Evolutionary conservation across 2,797 vertebrate species (phyloP), one percentile per base, ranked within the genome.

Genomic region (Phoebastria nigripes): DNA sequence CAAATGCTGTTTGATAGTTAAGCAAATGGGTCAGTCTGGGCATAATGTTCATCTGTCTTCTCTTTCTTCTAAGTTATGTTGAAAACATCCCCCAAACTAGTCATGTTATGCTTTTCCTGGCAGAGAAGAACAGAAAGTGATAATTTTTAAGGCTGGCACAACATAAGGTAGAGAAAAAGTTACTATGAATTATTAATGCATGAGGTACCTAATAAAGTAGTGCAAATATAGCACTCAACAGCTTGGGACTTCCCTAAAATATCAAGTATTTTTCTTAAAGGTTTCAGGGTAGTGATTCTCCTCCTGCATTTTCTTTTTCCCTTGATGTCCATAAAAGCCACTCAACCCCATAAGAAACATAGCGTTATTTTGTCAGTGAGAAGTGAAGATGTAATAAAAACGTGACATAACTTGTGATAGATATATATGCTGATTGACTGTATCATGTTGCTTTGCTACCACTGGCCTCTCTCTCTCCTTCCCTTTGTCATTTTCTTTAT

Each of bases 1-100:
- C 15, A 90, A 21, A 55, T 35, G 25, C 15, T 25, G 14, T 62
- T 62, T 35, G 33, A 5, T 33, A 5, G 18, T 55, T 52, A 18
- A 39, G 54, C 15, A 63, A 24, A 4, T 37, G 31, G 13, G 1
- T 77, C 33, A 46, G 5, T 6, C 17, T 46, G 67, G 41, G 18
- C 18, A 41, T 61, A 31, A 31, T 0, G 0, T 44, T 82, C 19
- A 4, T 33, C 37, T 72, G 1, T 8, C 24, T 10, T 63, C 31
- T 74, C 11, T 54, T 82, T 56, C 25, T 63, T 39, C 22, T 17
- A 24, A 56, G 16, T 61, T 29, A 15, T 1, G 2, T 49, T 82
- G 71, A 63, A 52, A 84, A 37, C 13, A 21, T 51, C 8, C 20
- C 61, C 41, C 31, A 39, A 12, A 56, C 20, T 59, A 9, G 11